Conservation (phyloP, 2,113 vertebrate genomes). For the Tetrao urogallus region DNA sequence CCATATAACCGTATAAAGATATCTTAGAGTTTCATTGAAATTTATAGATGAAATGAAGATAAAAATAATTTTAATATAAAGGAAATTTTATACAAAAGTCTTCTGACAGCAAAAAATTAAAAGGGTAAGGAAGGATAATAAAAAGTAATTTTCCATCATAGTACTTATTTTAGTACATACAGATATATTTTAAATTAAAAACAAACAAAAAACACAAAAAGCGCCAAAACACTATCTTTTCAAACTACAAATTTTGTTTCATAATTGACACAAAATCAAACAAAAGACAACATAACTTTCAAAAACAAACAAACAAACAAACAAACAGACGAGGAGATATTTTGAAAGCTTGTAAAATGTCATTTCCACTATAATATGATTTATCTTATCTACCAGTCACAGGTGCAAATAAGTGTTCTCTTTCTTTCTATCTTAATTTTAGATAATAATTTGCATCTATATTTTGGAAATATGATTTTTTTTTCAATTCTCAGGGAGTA, state of each 20-base stretch:
- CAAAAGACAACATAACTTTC: background rate
- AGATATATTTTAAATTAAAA: background rate
- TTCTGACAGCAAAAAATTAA: background rate
- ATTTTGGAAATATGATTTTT: background rate
- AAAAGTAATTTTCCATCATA: background rate
- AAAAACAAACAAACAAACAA: background rate
- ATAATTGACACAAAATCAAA: background rate
- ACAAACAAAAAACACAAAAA: background rate
- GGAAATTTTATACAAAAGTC: background rate
- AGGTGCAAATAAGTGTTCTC: background rate
- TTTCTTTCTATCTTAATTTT: background rate
- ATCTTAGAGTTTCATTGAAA: background rate
- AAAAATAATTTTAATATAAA: background rate
- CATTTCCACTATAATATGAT: background rate
- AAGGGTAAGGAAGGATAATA: background rate
- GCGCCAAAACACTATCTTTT: background rate
- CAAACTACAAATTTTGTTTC: background rate
- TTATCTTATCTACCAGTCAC: background rate
- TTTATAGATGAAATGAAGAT: background rate
- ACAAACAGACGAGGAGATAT: background rate
- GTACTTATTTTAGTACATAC: background rate
- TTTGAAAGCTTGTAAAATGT: background rate
- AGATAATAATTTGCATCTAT: background rate
- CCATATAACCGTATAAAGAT: background rate
- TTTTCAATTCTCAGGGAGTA: background rate